Conservation (phyloP, 2,797 vertebrate genomes). For the Bradypodion pumilum region DNA sequence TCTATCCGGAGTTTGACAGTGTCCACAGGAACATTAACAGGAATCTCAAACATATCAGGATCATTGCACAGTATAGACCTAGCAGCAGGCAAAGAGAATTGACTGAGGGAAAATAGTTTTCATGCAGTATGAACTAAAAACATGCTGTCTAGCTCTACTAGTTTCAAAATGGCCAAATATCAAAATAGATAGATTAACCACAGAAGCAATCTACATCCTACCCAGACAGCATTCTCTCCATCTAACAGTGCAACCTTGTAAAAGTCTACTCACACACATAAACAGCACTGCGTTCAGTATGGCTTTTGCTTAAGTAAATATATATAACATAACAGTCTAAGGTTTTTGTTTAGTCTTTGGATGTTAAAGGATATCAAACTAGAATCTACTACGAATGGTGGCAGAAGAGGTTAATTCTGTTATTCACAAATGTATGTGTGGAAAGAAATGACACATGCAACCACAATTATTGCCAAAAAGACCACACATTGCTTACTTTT, state of each 20-base stretch:
- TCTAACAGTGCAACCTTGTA: not conserved
- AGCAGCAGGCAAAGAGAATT: constrained; percentile 27
- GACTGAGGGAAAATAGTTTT: not conserved
- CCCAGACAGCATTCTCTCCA: not conserved
- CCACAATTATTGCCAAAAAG: not conserved
- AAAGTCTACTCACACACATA: not conserved
- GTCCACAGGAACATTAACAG: constrained; percentile 89
- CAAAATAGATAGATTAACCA: not conserved
- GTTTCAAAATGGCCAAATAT: not conserved
- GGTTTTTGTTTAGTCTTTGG: not conserved
- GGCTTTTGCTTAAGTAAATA: not conserved
- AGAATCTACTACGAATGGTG: not conserved
- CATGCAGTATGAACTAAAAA: not conserved
- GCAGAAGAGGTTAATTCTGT: not conserved
- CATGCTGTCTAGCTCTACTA: not conserved
- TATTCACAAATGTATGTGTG: not conserved
- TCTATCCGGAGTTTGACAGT: constrained; percentile 91
- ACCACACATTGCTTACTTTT: not conserved
- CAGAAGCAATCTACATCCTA: not conserved
- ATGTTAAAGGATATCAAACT: not conserved
- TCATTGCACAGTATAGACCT: constrained; percentile 94
- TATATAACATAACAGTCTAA: not conserved
- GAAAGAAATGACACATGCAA: not conserved
- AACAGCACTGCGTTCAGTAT: not conserved
- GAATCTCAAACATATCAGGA: constrained; percentile 93